Evolutionary conservation across 2,797 vertebrate genomes (phyloP), one percentile per base, ranked within the genome.

Genomic region (Hapalemur alaotrensis): DNA sequence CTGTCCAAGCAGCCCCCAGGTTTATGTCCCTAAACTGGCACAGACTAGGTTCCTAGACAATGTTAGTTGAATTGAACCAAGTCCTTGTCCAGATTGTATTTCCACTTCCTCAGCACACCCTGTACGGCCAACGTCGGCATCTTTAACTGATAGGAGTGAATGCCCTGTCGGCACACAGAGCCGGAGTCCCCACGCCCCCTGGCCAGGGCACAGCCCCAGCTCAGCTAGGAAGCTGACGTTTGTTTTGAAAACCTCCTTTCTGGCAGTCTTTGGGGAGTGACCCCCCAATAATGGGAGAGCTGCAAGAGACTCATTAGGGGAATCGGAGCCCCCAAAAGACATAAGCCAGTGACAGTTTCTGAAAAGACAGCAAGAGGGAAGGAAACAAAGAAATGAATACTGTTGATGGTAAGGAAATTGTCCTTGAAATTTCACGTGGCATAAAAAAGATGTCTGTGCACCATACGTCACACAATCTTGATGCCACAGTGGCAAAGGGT

Each of bases 111-210:
- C 65, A 35, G 11, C 46, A 18, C 0, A 10, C 20, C 30, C 22
- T 8, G 0, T 23, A 0, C 32, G 17, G 41, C 72, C 61, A 43
- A 0, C 17, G 8, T 2, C 0, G 14, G 52, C 4, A 25, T 23
- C 50, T 28, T 14, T 52, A 43, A 0, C 13, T 18, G n/a, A 11
- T 5, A 38, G n/a, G 7, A 32, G 46, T 14, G 4, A 52, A 22
- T 28, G 32, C 4, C 22, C 0, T 0, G 0, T 7, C 8, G 41
- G 48, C 46, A 15, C 2, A 13, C 12, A 13, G 63, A 41, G 69
- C 11, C 5, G 0, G 2, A 72, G 59, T 10, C 48, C 8, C 5
- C 10, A 0, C 7, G 5, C 20, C 23, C 9, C 30, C 0, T 25
- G 79, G 18, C 6, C 4, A 7, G 10, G 11, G 9, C 1, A 4